These are phyloP conservation scores for Tortrix viridana DNA, from an alignment of 2,888 invertebrate genomes.

Conservation along the genomic window DNA sequence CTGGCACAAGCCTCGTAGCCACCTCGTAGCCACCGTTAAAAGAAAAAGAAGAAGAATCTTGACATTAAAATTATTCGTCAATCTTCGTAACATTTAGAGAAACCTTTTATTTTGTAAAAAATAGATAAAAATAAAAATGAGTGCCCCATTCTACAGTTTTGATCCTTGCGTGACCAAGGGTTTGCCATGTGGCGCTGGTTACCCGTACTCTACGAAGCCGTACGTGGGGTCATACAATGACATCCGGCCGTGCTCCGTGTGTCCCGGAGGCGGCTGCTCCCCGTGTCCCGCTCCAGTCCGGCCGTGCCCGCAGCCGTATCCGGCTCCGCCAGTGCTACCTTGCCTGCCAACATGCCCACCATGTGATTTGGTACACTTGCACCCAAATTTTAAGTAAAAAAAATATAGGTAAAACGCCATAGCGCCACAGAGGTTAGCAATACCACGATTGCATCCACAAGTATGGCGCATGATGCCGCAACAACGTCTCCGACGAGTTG, in stretches of 20 bases:
- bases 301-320: constrained; percentile 68
- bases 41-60: too few species aligned
- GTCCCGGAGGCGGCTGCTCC: constrained; percentile 77
- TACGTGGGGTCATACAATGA: constrained; percentile 67
- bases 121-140: constrained; percentile 60
- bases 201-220: constrained; percentile 72
- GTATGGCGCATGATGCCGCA: too few species aligned
- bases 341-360: constrained; percentile 71
- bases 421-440: too few species aligned
- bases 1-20: too few species aligned
- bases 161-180: constrained; percentile 74
- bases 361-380: constrained; percentile 65
- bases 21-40: too few species aligned
- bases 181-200: constrained; percentile 72
- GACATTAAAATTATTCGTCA: background rate
- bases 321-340: constrained; percentile 63
- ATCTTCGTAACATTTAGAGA: constrained; percentile 3
- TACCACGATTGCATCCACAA: too few species aligned
- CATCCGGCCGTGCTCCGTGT: constrained; percentile 66
- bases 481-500: too few species aligned
- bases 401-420: background rate
- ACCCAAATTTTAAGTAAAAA: background rate
- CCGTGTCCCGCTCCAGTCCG: constrained; percentile 76
- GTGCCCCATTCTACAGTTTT: constrained; percentile 76
- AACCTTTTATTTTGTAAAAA: constrained; percentile 44